Base-by-base conservation (phyloP, 1,140 invertebrate genomes). In the Orussus abietinus region DNA sequence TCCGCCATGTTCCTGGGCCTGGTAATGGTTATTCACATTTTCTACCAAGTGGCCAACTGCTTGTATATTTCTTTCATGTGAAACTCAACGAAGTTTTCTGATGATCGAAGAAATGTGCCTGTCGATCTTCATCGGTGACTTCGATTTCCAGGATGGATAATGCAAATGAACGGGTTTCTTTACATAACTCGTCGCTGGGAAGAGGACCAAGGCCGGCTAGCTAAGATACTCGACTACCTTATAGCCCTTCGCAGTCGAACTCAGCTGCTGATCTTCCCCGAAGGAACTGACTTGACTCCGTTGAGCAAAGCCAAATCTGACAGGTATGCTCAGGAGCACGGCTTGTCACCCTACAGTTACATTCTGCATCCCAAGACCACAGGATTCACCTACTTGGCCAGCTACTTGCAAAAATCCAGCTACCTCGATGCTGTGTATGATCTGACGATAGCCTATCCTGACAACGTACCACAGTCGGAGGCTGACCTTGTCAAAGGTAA, bases 341-440 rank as follows among this genome's bases (percentile, higher is more conserved):
- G 80, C 46, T 66, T 91, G 14, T 70, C 76, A 31, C 63, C 71
- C 29, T 91, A 90, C 50, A 72, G 82, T 5, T 82, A 84, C 58
- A 83, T 90, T 4, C 69, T 95, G 0, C 90, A 94, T 69, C 90
- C 91, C 1, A 81, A 88, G 48, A 90, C 86, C 2, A 91, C 87
- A 2, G 91, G 91, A 1, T 93, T 92, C 69, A 77, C 77, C 22
- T 88, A 81, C 55, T 61, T 92, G 19, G 78, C 79, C 1, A 67
- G 78, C 28, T 76, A 83, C 55, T 80, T 90, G 57, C 72, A 83
- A 41, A 69, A 80, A 57, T 77, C 74, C 20, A 68, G 79, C 4
- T 80, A 80, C 21, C 63, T 90, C 28, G 75, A 82, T 39, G 82
- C 86, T 0, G 75, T 92, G 14, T 92, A 92, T 58, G 88, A 91